Evolutionary conservation across 2,888 invertebrate species (phyloP).

Genomic region (Phengaris arion): DNA sequence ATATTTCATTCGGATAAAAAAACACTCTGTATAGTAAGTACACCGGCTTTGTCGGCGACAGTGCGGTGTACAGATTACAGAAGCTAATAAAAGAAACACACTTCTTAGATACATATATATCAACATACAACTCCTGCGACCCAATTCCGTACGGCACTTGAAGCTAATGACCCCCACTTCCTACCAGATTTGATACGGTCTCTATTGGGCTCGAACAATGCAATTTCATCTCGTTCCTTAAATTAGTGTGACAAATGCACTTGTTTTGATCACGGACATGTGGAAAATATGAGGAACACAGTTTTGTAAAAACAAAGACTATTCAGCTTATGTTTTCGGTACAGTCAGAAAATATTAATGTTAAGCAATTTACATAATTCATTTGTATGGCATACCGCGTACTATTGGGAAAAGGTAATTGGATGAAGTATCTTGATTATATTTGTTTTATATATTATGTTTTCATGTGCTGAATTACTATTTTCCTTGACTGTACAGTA

Average conservation of each 20-base stretch:
- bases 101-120: background rate
- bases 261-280: constrained; percentile 11
- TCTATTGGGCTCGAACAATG: constrained; percentile 39
- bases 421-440: too few species aligned
- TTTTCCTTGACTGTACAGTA: background rate
- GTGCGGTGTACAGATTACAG: too few species aligned
- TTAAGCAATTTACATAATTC: too few species aligned
- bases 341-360: too few species aligned
- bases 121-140: constrained; percentile 13
- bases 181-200: constrained; percentile 49
- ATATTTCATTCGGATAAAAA: too few species aligned
- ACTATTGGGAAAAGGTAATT: too few species aligned
- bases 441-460: background rate
- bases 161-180: constrained; percentile 57
- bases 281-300: background rate
- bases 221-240: constrained; percentile 32
- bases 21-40: too few species aligned
- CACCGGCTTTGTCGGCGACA: too few species aligned
- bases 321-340: too few species aligned
- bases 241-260: constrained; percentile 25
- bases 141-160: constrained; percentile 31
- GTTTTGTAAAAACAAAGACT: background rate
- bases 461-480: background rate
- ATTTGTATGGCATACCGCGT: too few species aligned
- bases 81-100: too few species aligned